Percentiles rank a stretch among this genome's conserved stretches.
Conservation (phyloP, 2,888 invertebrate species). For the Cecidostiba fungosa region DNA sequence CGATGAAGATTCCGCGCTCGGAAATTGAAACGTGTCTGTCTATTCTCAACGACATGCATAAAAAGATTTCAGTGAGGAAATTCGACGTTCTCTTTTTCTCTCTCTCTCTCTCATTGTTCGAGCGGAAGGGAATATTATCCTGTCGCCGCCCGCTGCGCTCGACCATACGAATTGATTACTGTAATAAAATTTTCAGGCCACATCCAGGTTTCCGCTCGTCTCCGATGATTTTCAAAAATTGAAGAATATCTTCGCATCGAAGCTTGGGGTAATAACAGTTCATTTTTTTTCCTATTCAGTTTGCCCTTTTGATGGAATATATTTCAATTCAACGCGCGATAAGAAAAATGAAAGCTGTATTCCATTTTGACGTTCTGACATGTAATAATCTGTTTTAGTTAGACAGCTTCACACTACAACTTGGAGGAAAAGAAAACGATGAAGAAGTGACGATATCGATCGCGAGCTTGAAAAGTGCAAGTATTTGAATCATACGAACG, state of each 20-base stretch:
- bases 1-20: neutral
- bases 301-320: neutral
- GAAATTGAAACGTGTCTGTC: constrained; percentile 19
- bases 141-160: neutral
- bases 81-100: neutral
- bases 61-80: constrained; percentile 29
- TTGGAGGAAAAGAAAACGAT: neutral
- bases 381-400: constrained; percentile 4
- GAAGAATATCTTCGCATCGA: neutral
- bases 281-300: neutral
- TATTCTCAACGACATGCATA: constrained; percentile 15
- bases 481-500: neutral
- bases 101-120: neutral
- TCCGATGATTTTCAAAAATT: constrained; percentile 15
- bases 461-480: neutral
- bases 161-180: neutral
- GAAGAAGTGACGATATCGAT: neutral
- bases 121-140: neutral
- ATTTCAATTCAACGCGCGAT: neutral
- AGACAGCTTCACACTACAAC: neutral
- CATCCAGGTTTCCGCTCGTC: constrained; percentile 13
- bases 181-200: constrained; percentile 30
- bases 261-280: constrained; percentile 26
- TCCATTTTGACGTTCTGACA: neutral
- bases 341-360: neutral